Percentiles rank a stretch among this genome's conserved stretches.
Evolutionary conservation across 2,113 vertebrate species (phyloP).

Genomic region (Asarcornis scutulata): DNA sequence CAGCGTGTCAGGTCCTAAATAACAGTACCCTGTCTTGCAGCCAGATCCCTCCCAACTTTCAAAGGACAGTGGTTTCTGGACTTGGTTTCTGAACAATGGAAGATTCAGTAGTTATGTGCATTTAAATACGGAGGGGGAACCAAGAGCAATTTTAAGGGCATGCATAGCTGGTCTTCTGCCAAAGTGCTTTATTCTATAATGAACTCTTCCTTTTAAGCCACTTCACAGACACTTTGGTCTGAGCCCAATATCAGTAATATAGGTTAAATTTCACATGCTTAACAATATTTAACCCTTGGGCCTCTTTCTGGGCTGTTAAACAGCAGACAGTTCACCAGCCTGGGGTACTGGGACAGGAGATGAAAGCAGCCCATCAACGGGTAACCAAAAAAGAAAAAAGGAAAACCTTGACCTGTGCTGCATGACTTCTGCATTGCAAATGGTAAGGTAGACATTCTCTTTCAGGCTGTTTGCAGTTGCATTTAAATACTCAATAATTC

Average conservation of each 20-base stretch:
- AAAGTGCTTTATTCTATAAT: constrained; percentile 49
- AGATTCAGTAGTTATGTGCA: background rate
- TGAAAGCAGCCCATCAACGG: background rate
- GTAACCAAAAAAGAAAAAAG: background rate
- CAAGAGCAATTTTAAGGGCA: constrained; percentile 41
- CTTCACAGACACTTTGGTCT: constrained; percentile 68
- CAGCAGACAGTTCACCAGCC: background rate
- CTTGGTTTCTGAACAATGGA: background rate
- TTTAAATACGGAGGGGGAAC: constrained; percentile 60
- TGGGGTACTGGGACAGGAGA: background rate
- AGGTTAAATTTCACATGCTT: constrained; percentile 69
- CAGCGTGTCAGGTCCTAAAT: background rate
- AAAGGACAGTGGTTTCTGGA: background rate
- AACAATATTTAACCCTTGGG: constrained; percentile 69
- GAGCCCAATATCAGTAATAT: constrained; percentile 67
- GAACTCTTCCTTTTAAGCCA: constrained; percentile 64
- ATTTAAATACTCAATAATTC: constrained; percentile 71
- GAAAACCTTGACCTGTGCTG: background rate
- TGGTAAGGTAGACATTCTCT: background rate
- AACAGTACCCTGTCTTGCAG: background rate
- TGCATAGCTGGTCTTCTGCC: constrained; percentile 36
- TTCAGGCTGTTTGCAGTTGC: constrained; percentile 46
- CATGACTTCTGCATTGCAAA: background rate
- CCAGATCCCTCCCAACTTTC: background rate
- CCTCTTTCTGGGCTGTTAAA: constrained; percentile 30